Percentiles rank a stretch among this genome's conserved stretches.
These are phyloP conservation scores for Drymonia ruficornis DNA, from an alignment of 2,888 invertebrate species.

Conservation along the genomic window DNA sequence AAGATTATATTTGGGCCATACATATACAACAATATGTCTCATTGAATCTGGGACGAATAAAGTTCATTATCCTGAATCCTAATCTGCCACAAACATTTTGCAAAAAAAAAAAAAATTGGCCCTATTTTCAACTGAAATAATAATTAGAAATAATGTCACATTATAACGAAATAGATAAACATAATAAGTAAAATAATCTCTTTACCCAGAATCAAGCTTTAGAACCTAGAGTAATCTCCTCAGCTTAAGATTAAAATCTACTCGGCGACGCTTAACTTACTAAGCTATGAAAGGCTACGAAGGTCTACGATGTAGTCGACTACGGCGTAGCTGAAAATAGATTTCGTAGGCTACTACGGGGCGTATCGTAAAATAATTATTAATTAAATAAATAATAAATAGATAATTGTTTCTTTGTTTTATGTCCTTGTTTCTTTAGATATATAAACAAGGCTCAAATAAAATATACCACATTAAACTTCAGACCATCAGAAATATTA, in stretches of 20 bases:
- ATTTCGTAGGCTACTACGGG: not conserved
- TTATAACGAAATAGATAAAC: not conserved
- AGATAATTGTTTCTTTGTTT: too few species aligned
- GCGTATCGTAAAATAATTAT: too few species aligned
- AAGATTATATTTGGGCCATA: too few species aligned
- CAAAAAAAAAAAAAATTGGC: too few species aligned
- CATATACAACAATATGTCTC: too few species aligned
- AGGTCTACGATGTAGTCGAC: slow-evolving; percentile 1
- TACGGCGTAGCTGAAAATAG: not conserved
- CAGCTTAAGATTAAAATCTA: not conserved
- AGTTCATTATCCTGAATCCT: not conserved
- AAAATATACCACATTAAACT: too few species aligned
- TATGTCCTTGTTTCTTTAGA: too few species aligned
- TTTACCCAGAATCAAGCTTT: not conserved
- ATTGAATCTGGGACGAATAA: not conserved
- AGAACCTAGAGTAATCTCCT: not conserved
- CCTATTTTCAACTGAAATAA: too few species aligned
- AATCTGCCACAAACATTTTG: too few species aligned
- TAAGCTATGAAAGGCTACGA: slow-evolving; percentile 3
- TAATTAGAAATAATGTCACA: not conserved
- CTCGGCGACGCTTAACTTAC: not conserved
- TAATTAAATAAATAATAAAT: too few species aligned
- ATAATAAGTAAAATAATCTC: not conserved
- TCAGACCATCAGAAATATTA: too few species aligned
- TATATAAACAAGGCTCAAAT: too few species aligned